Conservation (phyloP, 92 coral and sea anemone species). For the Anthopleura xanthogrammica region DNA sequence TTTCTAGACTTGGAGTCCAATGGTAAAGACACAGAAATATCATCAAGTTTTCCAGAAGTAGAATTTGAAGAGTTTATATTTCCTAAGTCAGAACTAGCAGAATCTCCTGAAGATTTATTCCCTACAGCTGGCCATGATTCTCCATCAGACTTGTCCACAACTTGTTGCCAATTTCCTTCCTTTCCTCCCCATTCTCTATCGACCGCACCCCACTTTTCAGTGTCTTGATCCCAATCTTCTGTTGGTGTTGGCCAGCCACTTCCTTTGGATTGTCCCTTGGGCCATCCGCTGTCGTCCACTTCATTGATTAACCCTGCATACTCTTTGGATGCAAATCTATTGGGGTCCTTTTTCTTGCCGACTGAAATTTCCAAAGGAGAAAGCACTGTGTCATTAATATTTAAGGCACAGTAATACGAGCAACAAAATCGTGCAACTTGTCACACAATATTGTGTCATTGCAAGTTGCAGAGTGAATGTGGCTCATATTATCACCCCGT, state of each 20-base stretch:
- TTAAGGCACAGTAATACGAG: no score
- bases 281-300: conserved; percentile 85
- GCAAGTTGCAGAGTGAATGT: no score
- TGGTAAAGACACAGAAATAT: conserved; percentile 10
- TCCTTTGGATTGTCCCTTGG: conserved; percentile 74
- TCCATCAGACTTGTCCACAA: conserved; percentile 83
- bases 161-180: conserved; percentile 79
- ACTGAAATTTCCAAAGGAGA: conserved; percentile 46
- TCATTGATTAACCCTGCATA: conserved; percentile 89
- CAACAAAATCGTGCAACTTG: no score
- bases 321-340: conserved; percentile 92
- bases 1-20: conserved; percentile 26
- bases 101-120: conserved; percentile 50
- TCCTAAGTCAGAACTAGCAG: not conserved
- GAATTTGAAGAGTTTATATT: conserved; percentile 7
- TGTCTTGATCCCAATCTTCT: conserved; percentile 83
- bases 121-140: conserved; percentile 98
- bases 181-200: conserved; percentile 92
- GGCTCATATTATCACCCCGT: no score
- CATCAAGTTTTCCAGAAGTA: conserved; percentile 6
- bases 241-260: conserved; percentile 79
- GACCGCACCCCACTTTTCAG: conserved; percentile 91
- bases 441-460: no score
- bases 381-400: not conserved
- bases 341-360: conserved; percentile 93